These are phyloP conservation scores for Pheosia gnoma DNA, from an alignment of 2,888 invertebrate genomes.

Conservation along the genomic window DNA sequence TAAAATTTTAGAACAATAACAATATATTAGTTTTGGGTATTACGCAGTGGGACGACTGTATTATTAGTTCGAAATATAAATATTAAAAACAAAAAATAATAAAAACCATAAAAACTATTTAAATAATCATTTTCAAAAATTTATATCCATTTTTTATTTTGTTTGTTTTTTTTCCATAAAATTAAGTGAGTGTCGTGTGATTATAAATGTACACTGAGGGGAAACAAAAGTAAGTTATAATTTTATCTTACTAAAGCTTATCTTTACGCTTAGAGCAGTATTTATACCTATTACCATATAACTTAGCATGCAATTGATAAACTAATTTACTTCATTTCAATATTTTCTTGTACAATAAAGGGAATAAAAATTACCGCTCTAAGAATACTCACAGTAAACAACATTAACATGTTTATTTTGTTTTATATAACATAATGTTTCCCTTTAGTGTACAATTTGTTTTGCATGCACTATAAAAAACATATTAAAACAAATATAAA, in stretches of 20 bases:
- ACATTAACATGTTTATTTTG: neutral
- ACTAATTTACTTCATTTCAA: constrained; percentile 40
- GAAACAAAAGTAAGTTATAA: constrained; percentile 77
- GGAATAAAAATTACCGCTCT: constrained; percentile 78
- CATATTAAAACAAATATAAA: neutral
- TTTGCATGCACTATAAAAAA: constrained; percentile 56
- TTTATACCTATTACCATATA: constrained; percentile 41
- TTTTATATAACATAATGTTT: constrained; percentile 44
- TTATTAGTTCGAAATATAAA: no score
- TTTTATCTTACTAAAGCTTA: constrained; percentile 63
- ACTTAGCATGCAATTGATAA: constrained; percentile 68
- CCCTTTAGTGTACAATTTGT: constrained; percentile 84
- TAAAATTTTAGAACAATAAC: no score
- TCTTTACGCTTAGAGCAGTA: constrained; percentile 77
- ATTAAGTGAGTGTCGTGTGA: constrained; percentile 47
- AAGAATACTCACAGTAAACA: constrained; percentile 48
- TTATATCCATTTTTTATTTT: neutral
- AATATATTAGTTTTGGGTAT: no score
- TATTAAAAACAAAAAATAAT: no score
- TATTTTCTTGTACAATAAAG: constrained; percentile 77
- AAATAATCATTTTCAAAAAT: no score
- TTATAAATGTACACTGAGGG: constrained; percentile 82
- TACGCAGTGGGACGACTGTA: no score
- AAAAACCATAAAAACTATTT: no score
- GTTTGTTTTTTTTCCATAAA: neutral